Conservation (phyloP, 1,140 invertebrate genomes). For the Saccostrea echinata region DNA sequence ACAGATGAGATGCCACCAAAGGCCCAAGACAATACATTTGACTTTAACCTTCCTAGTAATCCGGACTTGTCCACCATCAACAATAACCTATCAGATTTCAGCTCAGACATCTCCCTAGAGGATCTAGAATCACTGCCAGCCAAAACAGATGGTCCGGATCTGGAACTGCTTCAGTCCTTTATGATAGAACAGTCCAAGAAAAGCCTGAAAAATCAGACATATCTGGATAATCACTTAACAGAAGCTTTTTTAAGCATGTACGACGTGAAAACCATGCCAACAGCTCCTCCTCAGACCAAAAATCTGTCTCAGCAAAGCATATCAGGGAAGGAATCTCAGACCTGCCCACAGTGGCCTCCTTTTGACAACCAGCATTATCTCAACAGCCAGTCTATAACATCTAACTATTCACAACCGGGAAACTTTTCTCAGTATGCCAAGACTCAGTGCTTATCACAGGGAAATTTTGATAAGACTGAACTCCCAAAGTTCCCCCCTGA, state of each 20-base stretch:
- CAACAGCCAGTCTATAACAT: conserved; percentile 19
- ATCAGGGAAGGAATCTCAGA: conserved; percentile 38
- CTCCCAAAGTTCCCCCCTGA: conserved; percentile 30
- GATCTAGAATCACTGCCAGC: conserved; percentile 28
- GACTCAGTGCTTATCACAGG: background rate
- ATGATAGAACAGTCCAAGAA: conserved; percentile 39
- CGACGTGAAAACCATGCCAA: background rate
- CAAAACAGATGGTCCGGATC: background rate
- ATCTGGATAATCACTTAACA: conserved; percentile 2
- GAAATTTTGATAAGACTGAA: conserved; percentile 15
- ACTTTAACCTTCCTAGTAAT: background rate
- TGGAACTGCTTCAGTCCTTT: conserved; percentile 12
- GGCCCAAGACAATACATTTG: background rate
- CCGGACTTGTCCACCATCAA: background rate
- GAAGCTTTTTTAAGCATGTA: conserved; percentile 25
- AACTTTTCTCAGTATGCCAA: conserved; percentile 32
- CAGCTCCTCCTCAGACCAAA: conserved; percentile 13
- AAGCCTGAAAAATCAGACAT: conserved; percentile 5
- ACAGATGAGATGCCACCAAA: conserved; percentile 16
- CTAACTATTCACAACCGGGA: background rate
- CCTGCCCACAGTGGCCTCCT: background rate
- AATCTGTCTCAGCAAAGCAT: conserved; percentile 41
- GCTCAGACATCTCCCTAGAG: conserved; percentile 16
- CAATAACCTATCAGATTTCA: background rate
- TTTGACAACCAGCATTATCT: conserved; percentile 38